A percentile compares a stretch with the other conserved stretches of the same genome.
phyloP scores from a whole-genome alignment of 2,797 vertebrate genomes.

The Manis pentadactyla region DNA sequence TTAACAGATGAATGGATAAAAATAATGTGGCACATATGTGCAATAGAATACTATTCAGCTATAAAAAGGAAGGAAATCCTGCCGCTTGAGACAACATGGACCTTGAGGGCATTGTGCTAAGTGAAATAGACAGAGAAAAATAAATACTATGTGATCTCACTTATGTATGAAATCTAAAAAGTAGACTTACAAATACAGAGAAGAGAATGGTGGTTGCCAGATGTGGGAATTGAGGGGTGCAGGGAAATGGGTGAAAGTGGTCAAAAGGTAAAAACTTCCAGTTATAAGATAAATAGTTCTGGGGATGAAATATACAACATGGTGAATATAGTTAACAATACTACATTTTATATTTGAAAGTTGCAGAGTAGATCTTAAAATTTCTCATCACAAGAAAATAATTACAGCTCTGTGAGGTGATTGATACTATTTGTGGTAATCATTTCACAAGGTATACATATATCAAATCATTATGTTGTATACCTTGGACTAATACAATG shows the following conservation, averaged over 20 bases:
- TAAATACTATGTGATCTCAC: neutral
- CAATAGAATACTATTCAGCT: neutral
- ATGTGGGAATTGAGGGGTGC: neutral
- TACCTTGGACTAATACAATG: neutral
- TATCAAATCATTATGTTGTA: neutral
- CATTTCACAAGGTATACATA: neutral
- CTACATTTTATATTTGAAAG: neutral
- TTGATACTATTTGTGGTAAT: neutral
- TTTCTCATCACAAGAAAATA: neutral
- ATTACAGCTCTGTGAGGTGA: neutral
- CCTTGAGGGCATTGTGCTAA: neutral
- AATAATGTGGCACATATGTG: neutral
- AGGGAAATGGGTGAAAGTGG: neutral
- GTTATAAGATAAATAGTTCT: neutral
- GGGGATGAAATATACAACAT: neutral
- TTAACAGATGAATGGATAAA: neutral
- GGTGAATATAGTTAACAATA: neutral
- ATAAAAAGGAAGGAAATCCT: neutral
- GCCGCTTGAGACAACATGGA: neutral
- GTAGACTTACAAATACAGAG: neutral
- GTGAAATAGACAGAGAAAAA: neutral
- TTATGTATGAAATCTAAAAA: neutral
- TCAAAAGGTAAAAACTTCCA: neutral
- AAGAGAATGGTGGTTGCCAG: neutral
- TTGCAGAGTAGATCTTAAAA: neutral